Conservation (phyloP, 2,888 invertebrate genomes). For the Prosopocoilus inquinatus region DNA sequence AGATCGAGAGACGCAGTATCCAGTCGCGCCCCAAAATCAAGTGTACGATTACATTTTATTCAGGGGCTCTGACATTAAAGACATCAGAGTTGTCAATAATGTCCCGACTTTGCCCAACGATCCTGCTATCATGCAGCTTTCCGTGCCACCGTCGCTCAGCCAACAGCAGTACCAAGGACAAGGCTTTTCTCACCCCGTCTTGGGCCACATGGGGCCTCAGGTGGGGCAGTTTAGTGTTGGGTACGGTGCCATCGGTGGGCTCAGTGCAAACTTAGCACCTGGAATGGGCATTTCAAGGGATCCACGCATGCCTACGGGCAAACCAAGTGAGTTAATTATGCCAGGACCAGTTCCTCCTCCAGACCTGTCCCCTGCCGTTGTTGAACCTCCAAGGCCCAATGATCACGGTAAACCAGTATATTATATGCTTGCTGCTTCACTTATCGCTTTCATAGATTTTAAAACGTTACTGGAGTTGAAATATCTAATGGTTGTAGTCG, state of each 20-base stretch:
- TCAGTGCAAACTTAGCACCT: constrained; percentile 46
- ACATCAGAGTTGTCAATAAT: constrained; percentile 93
- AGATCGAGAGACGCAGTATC: constrained; percentile 92
- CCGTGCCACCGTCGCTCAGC: constrained; percentile 70
- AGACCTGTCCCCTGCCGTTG: constrained; percentile 49
- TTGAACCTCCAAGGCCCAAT: constrained; percentile 46
- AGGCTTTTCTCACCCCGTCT: constrained; percentile 70
- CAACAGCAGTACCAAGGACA: constrained; percentile 62
- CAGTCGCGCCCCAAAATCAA: constrained; percentile 95
- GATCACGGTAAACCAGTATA: constrained; percentile 50
- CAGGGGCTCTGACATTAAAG: constrained; percentile 97
- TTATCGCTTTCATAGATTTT: neutral
- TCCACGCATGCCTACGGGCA: constrained; percentile 52
- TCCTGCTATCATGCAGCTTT: constrained; percentile 95
- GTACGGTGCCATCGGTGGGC: constrained; percentile 52
- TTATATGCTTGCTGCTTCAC: constrained; percentile 26
- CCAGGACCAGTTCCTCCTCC: constrained; percentile 40
- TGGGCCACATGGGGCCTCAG: constrained; percentile 57
- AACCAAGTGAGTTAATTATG: constrained; percentile 66
- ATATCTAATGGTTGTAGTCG: too few relatives aligned
- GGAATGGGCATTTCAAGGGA: constrained; percentile 53
- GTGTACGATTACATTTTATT: constrained; percentile 99
- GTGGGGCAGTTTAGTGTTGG: constrained; percentile 55
- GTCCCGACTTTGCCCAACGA: constrained; percentile 87
- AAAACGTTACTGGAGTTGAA: too few relatives aligned